Conservation (phyloP, 2,113 vertebrate genomes). For the Channa maculata region DNA sequence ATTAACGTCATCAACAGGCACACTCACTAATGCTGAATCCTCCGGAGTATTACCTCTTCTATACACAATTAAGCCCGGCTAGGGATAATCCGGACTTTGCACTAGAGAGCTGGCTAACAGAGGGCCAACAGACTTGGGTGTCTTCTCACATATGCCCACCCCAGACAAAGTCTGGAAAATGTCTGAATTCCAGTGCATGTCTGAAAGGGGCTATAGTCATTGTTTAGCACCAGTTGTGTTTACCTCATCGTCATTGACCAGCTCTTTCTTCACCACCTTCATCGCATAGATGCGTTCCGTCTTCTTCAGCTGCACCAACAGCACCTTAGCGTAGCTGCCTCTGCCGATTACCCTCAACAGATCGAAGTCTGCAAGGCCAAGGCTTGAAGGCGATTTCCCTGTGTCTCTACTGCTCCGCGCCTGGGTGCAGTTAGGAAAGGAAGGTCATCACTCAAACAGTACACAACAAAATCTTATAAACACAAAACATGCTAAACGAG, state of each 20-base stretch:
- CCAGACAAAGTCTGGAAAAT: no score
- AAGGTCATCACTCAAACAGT: conserved; percentile 1
- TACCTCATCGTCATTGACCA: conserved; percentile 99
- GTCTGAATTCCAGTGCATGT: no score
- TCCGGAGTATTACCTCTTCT: no score
- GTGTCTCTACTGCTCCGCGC: conserved; percentile 93
- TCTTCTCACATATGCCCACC: no score
- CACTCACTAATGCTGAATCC: no score
- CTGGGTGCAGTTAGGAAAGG: conserved; percentile 70
- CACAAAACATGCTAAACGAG: background rate
- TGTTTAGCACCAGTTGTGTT: background rate
- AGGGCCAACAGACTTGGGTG: no score
- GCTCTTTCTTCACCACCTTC: conserved; percentile 99
- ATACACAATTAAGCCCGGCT: no score
- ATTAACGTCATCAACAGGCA: no score
- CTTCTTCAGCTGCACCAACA: conserved; percentile 95
- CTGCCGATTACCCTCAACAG: conserved; percentile 96
- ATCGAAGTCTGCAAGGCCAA: conserved; percentile 96
- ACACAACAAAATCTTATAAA: background rate
- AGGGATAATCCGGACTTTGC: no score
- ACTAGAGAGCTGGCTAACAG: no score
- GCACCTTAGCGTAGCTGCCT: conserved; percentile 98
- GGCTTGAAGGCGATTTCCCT: conserved; percentile 92
- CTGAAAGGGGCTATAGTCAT: no score
- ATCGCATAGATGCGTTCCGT: conserved; percentile 98